Evolutionary conservation across 2,888 invertebrate genomes (phyloP).

Genomic region (Erebia ligea): DNA sequence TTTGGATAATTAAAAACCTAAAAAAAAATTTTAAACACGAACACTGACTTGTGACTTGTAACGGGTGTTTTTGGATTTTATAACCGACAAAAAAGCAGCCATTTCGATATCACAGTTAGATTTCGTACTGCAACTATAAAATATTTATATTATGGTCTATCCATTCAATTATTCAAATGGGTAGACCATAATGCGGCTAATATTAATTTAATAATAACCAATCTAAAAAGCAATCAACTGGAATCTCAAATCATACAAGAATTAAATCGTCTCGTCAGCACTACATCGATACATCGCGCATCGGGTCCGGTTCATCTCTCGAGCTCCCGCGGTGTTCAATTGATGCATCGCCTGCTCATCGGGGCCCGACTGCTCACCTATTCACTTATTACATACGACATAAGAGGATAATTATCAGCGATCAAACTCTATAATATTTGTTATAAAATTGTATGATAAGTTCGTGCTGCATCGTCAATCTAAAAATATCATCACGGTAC

Average conservation of each 20-base stretch:
- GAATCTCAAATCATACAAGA: constrained; percentile 24
- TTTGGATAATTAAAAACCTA: too few relatives aligned
- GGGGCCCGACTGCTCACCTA: constrained; percentile 44
- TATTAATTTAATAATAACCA: constrained; percentile 15
- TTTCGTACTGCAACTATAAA: too few relatives aligned
- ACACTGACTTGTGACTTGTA: too few relatives aligned
- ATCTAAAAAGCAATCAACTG: constrained; percentile 25
- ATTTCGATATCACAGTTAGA: too few relatives aligned
- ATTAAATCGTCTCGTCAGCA: constrained; percentile 27
- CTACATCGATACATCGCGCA: constrained; percentile 37
- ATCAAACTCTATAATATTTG: constrained; percentile 33
- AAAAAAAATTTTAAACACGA: too few relatives aligned
- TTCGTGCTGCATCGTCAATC: constrained; percentile 21
- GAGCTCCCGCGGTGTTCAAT: constrained; percentile 72
- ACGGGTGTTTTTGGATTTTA: too few relatives aligned
- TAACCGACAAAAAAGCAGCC: too few relatives aligned
- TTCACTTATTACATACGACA: constrained; percentile 47
- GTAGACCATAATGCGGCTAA: constrained; percentile 1
- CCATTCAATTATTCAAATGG: too few relatives aligned
- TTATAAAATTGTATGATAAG: constrained; percentile 30
- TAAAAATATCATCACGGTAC: constrained; percentile 3
- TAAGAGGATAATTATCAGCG: constrained; percentile 45
- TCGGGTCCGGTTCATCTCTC: constrained; percentile 8
- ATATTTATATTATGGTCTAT: too few relatives aligned
- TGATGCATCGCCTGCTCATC: constrained; percentile 75